phyloP scores from a whole-genome alignment of 2,113 vertebrate species.

The Vicugna pacos region DNA sequence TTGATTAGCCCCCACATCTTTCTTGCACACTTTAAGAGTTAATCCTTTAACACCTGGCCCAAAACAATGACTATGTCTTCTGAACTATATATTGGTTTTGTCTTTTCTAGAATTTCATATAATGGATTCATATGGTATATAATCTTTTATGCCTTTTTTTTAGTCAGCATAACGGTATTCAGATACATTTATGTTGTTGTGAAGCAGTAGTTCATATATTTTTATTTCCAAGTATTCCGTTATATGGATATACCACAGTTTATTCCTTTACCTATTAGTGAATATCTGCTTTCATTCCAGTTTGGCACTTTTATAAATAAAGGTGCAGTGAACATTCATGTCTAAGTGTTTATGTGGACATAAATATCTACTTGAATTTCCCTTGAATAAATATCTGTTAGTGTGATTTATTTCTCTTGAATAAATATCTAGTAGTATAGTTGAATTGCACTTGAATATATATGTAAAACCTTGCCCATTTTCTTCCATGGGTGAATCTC shows the following conservation, averaged over 20 bases:
- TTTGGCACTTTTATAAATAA: too few relatives aligned
- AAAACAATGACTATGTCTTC: background rate
- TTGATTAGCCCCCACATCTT: background rate
- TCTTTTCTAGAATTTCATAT: too few relatives aligned
- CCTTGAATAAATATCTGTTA: background rate
- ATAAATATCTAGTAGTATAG: background rate
- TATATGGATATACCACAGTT: background rate
- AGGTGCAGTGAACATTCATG: background rate
- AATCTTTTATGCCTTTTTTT: background rate
- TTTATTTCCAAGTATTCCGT: background rate
- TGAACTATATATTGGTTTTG: background rate
- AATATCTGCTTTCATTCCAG: too few relatives aligned
- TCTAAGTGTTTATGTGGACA: background rate
- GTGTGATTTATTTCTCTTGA: background rate
- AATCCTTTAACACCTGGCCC: background rate
- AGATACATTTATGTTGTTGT: background rate
- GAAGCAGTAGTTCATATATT: background rate
- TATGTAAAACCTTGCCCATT: background rate
- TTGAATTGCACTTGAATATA: background rate
- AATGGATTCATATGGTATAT: background rate
- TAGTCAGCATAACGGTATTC: background rate
- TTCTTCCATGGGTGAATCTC: background rate
- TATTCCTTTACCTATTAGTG: too few relatives aligned
- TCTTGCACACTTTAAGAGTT: background rate
- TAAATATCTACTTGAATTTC: background rate